Base-by-base conservation (phyloP, 37 sponge, comb jelly and placozoan species). In the Beroe ovata region DNA sequence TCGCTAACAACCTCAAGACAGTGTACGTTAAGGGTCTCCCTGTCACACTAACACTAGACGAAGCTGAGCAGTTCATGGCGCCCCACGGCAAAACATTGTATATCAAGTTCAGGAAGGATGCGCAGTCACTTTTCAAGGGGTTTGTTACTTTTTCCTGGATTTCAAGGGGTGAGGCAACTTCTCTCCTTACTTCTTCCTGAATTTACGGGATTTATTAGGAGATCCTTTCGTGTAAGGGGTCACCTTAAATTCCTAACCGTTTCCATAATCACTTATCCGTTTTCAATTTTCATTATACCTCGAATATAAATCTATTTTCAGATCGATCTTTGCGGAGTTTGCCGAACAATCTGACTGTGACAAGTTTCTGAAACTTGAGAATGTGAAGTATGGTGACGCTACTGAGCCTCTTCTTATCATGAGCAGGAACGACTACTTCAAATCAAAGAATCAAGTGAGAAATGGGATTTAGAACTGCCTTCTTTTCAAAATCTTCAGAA, bases 281-380 rank as follows among this genome's bases (percentile, higher is more conserved):
- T n/a, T n/a, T n/a, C n/a, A n/a, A n/a, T n/a, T n/a, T n/a, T n/a
- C n/a, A n/a, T n/a, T n/a, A n/a, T n/a, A n/a, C n/a, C n/a, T n/a
- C n/a, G n/a, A n/a, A n/a, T n/a, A n/a, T n/a, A n/a, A n/a, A n/a
- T n/a, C n/a, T n/a, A n/a, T n/a, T n/a, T 23, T 41, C 54, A 77
- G 84, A 21, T 77, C 84, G 28, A 54, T 77, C 54, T 77, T 77
- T 77, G 25, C 25, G 1, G 84, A 77, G 47, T 77, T 77, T 40
- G 42, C 26, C 0, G 28, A 39, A 16, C 84, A 77, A 26, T 42
- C 84, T 19, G 84, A 77, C 21, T 33, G 38, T 16, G 84, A 77
- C 28, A 42, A 39, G 26, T 36, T 77, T 2, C 38, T 77, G 18
- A 8, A 6, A 16, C 20, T 8, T 6, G 38, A 42, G n/a, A 54